Evolutionary conservation across 2,113 vertebrate genomes (phyloP).

Genomic region (Pimephales promelas): DNA sequence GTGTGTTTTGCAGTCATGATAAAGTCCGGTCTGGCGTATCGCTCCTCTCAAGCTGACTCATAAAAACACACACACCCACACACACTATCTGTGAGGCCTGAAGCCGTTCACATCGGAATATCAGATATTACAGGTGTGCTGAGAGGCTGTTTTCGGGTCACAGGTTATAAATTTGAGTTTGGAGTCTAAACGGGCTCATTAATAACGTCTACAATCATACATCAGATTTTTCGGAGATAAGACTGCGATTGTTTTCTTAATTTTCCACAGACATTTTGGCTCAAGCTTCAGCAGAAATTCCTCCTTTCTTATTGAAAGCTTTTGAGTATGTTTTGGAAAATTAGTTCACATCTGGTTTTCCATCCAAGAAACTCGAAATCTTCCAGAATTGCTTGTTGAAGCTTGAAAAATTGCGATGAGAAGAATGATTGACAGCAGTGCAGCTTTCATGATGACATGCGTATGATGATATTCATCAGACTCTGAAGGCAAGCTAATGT

Average conservation of each 20-base stretch:
- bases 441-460: conserved; percentile 8
- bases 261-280: conserved; percentile 60
- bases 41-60: conserved; percentile 68
- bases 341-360: conserved; percentile 64
- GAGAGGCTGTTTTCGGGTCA: background rate
- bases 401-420: conserved; percentile 56
- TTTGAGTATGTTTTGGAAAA: conserved; percentile 60
- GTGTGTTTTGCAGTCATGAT: conserved; percentile 40
- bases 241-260: conserved; percentile 53
- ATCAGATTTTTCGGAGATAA: conserved; percentile 45
- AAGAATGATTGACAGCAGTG: conserved; percentile 30
- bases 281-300: conserved; percentile 68
- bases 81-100: too few relatives aligned
- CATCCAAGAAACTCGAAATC: conserved; percentile 52
- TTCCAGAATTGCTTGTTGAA: conserved; percentile 54
- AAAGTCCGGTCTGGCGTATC: conserved; percentile 23
- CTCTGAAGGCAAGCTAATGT: too few relatives aligned
- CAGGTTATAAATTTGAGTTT: background rate
- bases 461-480: conserved; percentile 5
- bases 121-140: too few relatives aligned
- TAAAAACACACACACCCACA: conserved; percentile 54
- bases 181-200: background rate
- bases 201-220: background rate
- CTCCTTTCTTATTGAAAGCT: conserved; percentile 45
- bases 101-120: conserved; percentile 15